Percentiles rank a stretch among this genome's conserved stretches.
Conservation (phyloP, 2,888 invertebrate species). For the Allygus modestus region DNA sequence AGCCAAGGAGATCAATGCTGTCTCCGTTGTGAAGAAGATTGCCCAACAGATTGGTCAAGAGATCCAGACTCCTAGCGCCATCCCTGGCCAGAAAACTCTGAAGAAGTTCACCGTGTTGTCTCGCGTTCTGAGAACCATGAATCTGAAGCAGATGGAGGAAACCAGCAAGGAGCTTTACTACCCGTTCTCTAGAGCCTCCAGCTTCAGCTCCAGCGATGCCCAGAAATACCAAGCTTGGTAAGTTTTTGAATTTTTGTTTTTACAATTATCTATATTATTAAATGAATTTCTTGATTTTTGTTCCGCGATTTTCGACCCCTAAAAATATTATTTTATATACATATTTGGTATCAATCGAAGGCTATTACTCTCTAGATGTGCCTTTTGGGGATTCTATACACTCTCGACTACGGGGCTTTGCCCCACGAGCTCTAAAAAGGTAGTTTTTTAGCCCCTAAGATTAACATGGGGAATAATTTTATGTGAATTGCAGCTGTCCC, state of each 20-base stretch:
- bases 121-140: conserved; percentile 80
- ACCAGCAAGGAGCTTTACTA: conserved; percentile 77
- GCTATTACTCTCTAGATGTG: not conserved
- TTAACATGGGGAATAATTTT: too few relatives aligned
- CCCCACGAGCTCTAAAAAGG: too few relatives aligned
- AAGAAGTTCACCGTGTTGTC: conserved; percentile 81
- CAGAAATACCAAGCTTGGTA: conserved; percentile 77
- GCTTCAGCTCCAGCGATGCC: conserved; percentile 73
- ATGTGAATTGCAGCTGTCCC: too few relatives aligned
- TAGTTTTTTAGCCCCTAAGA: too few relatives aligned
- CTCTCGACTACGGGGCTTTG: too few relatives aligned
- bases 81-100: conserved; percentile 79
- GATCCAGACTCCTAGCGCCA: conserved; percentile 78
- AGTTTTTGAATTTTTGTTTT: too few relatives aligned
- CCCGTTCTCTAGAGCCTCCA: conserved; percentile 73
- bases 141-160: conserved; percentile 79
- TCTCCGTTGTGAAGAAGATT: conserved; percentile 73
- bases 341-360: too few relatives aligned
- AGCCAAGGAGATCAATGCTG: conserved; percentile 71
- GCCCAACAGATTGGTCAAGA: conserved; percentile 80
- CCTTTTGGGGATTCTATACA: too few relatives aligned
- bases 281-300: too few relatives aligned
- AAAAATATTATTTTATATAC: too few relatives aligned
- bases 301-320: too few relatives aligned
- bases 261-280: conserved; percentile 8